Percentiles rank a stretch among this genome's conserved stretches.
Evolutionary conservation across 2,797 vertebrate genomes (phyloP).

Genomic region (Poeciliopsis gracilis): DNA sequence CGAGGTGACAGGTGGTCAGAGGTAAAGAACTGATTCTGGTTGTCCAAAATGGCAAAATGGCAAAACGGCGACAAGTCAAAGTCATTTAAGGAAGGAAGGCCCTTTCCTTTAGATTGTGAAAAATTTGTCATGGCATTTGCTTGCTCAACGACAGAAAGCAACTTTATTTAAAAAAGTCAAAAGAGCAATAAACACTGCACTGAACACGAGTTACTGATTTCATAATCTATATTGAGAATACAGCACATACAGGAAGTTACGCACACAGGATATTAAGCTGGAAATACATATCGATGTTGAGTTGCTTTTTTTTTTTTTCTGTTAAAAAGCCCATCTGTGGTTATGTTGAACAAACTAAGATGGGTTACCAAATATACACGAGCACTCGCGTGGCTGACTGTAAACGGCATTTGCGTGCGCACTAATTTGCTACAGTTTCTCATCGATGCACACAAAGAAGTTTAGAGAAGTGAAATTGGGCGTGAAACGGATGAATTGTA

Average conservation of each 20-base stretch:
- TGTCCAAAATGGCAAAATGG: background rate
- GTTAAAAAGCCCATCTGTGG: conserved; percentile 13
- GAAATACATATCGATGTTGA: background rate
- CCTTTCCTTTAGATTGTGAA: conserved; percentile 31
- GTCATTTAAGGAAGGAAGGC: conserved; percentile 47
- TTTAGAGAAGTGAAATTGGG: conserved; percentile 36
- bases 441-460: conserved; percentile 16
- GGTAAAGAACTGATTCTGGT: background rate
- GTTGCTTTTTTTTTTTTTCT: background rate
- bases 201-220: background rate
- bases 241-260: background rate
- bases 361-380: background rate
- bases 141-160: conserved; percentile 40
- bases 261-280: background rate
- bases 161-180: background rate
- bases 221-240: background rate
- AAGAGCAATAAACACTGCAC: background rate
- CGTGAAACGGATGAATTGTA: conserved; percentile 6
- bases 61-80: too few species aligned
- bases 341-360: background rate
- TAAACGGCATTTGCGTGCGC: background rate
- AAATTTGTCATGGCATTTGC: conserved; percentile 39
- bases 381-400: background rate
- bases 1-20: background rate
- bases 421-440: conserved; percentile 8